These are phyloP conservation scores for Pristionchus japonicus DNA, from an alignment of 2,888 invertebrate species.

Conservation along the genomic window DNA sequence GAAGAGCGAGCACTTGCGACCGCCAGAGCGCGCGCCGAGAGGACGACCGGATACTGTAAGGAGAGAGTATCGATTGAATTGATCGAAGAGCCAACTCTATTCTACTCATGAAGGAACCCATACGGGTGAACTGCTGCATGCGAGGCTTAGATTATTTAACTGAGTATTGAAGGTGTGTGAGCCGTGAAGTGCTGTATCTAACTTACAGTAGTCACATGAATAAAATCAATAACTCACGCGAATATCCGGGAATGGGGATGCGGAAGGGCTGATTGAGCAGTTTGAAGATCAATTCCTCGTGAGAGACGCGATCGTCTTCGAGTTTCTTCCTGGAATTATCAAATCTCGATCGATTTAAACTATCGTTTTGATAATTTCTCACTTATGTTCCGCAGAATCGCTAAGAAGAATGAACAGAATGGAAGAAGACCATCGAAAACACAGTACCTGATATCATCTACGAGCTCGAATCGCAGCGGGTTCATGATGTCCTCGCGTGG, in stretches of 20 bases:
- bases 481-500: conserved; percentile 50
- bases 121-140: too few species aligned
- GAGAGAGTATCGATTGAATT: not conserved
- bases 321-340: conserved; percentile 25
- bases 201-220: too few species aligned
- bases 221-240: conserved; percentile 61
- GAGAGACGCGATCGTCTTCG: conserved; percentile 47
- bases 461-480: conserved; percentile 51
- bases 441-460: conserved; percentile 49
- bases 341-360: not conserved
- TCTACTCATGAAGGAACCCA: too few species aligned
- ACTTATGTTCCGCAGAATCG: not conserved
- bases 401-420: not conserved
- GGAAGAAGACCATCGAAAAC: too few species aligned
- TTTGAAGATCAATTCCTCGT: conserved; percentile 68
- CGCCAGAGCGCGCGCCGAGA: conserved; percentile 66
- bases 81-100: not conserved
- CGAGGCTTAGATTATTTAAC: too few species aligned
- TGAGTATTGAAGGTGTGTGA: too few species aligned
- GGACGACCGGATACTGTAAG: conserved; percentile 66
- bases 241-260: conserved; percentile 72
- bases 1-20: conserved; percentile 63
- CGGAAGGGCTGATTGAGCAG: conserved; percentile 67
- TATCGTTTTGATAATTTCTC: not conserved
- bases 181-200: too few species aligned